A percentile compares a stretch with the other conserved stretches of the same genome.
phyloP scores from a whole-genome alignment of 2,888 invertebrate genomes.

The Noctua pronuba region DNA sequence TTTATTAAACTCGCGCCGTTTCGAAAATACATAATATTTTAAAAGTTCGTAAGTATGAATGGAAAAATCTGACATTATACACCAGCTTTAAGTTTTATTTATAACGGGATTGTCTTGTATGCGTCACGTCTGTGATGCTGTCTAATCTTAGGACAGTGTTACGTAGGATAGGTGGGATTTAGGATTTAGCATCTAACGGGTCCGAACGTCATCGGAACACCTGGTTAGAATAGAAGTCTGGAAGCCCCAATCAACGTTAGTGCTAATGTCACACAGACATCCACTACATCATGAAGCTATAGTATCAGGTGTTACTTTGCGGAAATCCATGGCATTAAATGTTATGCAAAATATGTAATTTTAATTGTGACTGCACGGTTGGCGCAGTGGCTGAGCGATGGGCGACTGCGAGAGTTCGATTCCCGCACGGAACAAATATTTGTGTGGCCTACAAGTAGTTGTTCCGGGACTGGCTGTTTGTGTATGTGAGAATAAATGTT shows the following conservation, averaged over 20 bases:
- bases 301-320: too few species aligned
- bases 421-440: too few species aligned
- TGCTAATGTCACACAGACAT: not conserved
- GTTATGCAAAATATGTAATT: too few species aligned
- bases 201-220: not conserved
- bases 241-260: not conserved
- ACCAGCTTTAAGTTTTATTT: slow-evolving; percentile 35
- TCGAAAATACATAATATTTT: slow-evolving; percentile 32
- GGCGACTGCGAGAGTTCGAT: too few species aligned
- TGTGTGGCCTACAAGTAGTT: too few species aligned
- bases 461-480: too few species aligned
- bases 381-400: too few species aligned
- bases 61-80: slow-evolving; percentile 25
- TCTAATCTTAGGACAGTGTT: slow-evolving; percentile 13
- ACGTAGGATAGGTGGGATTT: not conserved
- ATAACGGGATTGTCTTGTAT: not conserved
- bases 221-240: not conserved
- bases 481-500: too few species aligned
- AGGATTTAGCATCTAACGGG: not conserved
- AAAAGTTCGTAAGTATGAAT: slow-evolving; percentile 33
- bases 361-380: too few species aligned
- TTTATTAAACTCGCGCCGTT: slow-evolving; percentile 15
- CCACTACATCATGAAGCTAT: not conserved
- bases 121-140: not conserved
- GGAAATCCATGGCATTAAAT: too few species aligned